Conservation (phyloP, 2,113 vertebrate genomes). For the Sprattus sprattus region DNA sequence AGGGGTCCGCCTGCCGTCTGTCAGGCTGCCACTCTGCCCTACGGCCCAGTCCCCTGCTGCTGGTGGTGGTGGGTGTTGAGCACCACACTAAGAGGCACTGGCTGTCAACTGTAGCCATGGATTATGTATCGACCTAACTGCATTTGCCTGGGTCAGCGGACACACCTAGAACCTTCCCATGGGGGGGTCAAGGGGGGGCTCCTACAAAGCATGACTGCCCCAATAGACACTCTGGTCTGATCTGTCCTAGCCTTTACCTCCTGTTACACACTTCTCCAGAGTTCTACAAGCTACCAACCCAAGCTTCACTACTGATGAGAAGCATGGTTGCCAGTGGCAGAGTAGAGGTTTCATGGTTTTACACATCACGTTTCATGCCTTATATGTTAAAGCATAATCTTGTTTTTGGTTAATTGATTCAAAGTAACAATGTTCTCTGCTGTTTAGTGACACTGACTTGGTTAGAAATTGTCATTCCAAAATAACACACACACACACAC, state of each 20-base stretch:
- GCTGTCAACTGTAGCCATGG: constrained; percentile 63
- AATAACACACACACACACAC: constrained; percentile 25
- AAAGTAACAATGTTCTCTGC: no score
- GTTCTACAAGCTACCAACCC: not conserved
- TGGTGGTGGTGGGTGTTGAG: constrained; percentile 6
- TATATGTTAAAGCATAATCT: not conserved
- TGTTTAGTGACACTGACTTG: not conserved
- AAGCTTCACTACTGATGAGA: not conserved
- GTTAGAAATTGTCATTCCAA: not conserved
- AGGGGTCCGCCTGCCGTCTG: constrained; percentile 59
- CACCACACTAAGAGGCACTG: constrained; percentile 30
- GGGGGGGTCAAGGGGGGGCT: not conserved
- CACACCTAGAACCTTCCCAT: constrained; percentile 27
- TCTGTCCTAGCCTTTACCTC: not conserved
- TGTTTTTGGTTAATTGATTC: not conserved
- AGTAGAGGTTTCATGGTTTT: not conserved
- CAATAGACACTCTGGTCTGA: not conserved
- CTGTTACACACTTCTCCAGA: not conserved
- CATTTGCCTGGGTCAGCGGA: constrained; percentile 54
- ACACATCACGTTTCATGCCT: not conserved
- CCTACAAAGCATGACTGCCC: constrained; percentile 12
- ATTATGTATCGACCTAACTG: constrained; percentile 68
- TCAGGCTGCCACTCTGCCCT: constrained; percentile 59
- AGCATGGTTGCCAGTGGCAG: not conserved
- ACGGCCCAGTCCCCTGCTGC: constrained; percentile 44